Conservation (phyloP, 1,140 invertebrate genomes). For the Sinella curviseta region DNA sequence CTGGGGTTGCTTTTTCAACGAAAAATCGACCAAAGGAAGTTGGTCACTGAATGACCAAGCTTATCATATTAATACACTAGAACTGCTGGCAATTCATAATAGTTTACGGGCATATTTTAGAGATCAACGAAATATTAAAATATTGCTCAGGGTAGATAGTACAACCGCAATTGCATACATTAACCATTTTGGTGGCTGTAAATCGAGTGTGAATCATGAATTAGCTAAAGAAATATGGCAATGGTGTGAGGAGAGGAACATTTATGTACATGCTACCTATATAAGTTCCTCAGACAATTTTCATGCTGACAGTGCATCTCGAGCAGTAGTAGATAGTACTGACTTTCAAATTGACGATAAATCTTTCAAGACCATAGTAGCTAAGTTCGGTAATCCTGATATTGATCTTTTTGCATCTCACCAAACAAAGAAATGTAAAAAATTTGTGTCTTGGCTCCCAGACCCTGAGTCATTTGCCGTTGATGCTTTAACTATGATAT, state of each 20-base stretch:
- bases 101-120: background rate
- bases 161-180: conserved; percentile 1
- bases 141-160: background rate
- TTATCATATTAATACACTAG: background rate
- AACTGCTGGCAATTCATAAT: background rate
- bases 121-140: background rate
- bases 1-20: background rate
- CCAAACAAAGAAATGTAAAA: conserved; percentile 5
- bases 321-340: background rate
- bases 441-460: no score
- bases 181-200: background rate
- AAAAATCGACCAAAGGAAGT: background rate
- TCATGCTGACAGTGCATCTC: background rate
- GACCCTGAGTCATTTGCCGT: background rate
- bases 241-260: background rate
- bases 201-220: background rate
- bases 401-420: conserved; percentile 31
- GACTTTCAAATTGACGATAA: background rate
- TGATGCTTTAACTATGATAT: conserved; percentile 23
- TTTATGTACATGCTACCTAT: background rate
- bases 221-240: background rate
- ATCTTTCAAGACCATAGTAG: background rate
- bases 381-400: background rate
- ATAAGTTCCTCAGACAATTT: background rate
- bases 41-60: background rate